Conservation (phyloP, 2,113 vertebrate genomes). For the Atractosteus spatula region DNA sequence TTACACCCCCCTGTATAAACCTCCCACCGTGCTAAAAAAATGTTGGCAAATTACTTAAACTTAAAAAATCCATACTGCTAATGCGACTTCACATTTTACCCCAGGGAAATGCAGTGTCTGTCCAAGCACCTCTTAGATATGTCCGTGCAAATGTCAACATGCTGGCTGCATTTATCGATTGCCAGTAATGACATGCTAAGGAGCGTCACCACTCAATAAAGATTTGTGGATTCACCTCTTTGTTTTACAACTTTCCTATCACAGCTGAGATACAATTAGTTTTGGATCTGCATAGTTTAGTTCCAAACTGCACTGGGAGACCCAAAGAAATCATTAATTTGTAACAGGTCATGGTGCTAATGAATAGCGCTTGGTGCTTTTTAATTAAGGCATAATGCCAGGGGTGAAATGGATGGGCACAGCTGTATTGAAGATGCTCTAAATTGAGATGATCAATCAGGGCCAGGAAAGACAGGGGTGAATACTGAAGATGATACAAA, state of each 20-base stretch:
- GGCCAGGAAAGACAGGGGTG: not conserved
- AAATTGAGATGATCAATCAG: not conserved
- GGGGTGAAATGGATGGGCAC: not conserved
- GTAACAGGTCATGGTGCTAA: not conserved
- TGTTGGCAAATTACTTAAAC: no score
- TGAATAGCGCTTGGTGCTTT: not conserved
- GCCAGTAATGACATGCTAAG: conserved; percentile 11
- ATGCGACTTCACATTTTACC: not conserved
- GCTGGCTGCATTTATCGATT: not conserved
- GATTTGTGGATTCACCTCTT: not conserved
- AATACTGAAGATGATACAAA: not conserved
- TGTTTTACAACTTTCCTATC: not conserved
- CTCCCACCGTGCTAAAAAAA: no score
- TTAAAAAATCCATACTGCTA: not conserved
- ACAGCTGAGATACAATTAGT: not conserved
- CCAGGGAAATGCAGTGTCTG: not conserved
- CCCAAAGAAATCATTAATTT: not conserved
- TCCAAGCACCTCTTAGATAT: not conserved
- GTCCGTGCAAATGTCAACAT: not conserved
- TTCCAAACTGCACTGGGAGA: not conserved
- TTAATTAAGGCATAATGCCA: not conserved
- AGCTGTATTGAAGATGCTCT: not conserved
- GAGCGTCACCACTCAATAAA: conserved; percentile 10
- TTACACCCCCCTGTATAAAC: no score
- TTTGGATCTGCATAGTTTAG: not conserved